These are phyloP conservation scores for Oryctes rhinoceros DNA, from an alignment of 1,140 invertebrate species.

Conservation along the genomic window DNA sequence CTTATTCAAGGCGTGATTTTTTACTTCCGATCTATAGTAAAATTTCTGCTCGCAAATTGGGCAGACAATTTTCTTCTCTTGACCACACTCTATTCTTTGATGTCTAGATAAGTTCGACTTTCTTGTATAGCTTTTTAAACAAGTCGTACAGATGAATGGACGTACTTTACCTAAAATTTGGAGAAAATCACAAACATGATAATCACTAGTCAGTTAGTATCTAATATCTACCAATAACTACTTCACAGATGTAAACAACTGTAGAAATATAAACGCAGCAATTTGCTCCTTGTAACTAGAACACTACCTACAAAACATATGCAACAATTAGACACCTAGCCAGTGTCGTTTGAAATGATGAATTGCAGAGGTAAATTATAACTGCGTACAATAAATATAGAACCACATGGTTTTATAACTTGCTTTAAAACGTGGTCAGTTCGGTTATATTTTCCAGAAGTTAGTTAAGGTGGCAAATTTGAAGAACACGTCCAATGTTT, in stretches of 20 bases:
- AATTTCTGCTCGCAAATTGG: conserved; percentile 29
- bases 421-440: no score
- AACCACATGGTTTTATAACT: no score
- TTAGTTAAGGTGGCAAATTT: no score
- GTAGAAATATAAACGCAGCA: background rate
- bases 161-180: conserved; percentile 33
- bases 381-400: no score
- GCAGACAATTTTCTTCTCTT: conserved; percentile 37
- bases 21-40: conserved; percentile 32
- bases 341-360: no score
- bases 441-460: no score
- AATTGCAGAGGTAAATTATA: no score
- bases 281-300: background rate
- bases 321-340: no score
- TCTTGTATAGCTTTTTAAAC: conserved; percentile 42
- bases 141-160: conserved; percentile 40
- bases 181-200: conserved; percentile 8
- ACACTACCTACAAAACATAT: no score
- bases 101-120: conserved; percentile 42
- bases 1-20: conserved; percentile 55
- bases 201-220: background rate
- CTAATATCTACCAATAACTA: conserved; percentile 2
- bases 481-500: no score
- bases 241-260: background rate
- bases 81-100: conserved; percentile 42